Percentiles rank a stretch among this genome's conserved stretches.
phyloP scores from a whole-genome alignment of 2,888 invertebrate species.

The Agrochola lota region DNA sequence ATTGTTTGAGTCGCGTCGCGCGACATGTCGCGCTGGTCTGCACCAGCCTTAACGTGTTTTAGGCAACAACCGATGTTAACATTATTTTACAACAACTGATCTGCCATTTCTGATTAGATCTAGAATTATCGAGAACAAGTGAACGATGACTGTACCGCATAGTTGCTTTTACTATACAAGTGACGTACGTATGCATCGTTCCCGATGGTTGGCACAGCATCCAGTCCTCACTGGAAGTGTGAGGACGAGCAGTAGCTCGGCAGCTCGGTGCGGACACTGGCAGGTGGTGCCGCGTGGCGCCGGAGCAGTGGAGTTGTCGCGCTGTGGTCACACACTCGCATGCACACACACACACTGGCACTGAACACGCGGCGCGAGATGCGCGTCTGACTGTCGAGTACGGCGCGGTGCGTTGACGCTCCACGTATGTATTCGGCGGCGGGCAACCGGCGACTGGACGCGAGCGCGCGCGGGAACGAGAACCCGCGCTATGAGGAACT shows the following conservation, averaged over 20 bases:
- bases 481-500: constrained; percentile 14
- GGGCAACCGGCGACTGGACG: constrained; percentile 56
- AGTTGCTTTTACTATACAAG: not conserved
- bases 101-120: not conserved
- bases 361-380: constrained; percentile 4
- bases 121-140: not conserved
- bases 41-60: too few species aligned
- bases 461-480: constrained; percentile 37
- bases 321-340: not conserved
- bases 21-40: too few species aligned
- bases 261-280: not conserved
- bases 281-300: not conserved
- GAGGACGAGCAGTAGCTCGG: not conserved
- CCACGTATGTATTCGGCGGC: constrained; percentile 21
- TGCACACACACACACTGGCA: constrained; percentile 20
- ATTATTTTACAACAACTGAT: not conserved
- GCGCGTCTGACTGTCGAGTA: not conserved
- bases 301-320: not conserved
- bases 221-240: not conserved
- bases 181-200: constrained; percentile 30
- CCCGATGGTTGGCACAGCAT: constrained; percentile 1
- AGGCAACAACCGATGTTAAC: not conserved
- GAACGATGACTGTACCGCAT: too few species aligned
- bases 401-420: not conserved
- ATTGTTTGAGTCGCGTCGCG: too few species aligned